phyloP scores from a whole-genome alignment of 2,113 vertebrate genomes.

The Osmerus eperlanus region DNA sequence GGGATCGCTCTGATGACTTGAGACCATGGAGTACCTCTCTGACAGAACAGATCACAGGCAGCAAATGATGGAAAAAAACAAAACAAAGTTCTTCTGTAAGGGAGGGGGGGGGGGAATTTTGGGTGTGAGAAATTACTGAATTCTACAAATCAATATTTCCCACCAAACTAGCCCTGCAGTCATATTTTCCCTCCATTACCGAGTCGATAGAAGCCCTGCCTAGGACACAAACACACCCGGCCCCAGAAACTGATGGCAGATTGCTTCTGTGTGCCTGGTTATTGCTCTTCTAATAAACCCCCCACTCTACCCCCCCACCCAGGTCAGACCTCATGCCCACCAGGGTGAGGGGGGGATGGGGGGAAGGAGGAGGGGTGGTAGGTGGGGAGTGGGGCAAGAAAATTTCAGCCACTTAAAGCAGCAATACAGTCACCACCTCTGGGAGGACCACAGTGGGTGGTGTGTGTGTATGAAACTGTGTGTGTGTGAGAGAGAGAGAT shows the following conservation, averaged over 20 bases:
- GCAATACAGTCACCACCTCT: constrained; percentile 22
- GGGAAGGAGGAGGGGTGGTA: no score
- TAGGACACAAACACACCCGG: no score
- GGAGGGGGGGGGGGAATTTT: background rate
- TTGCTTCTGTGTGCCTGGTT: constrained; percentile 12
- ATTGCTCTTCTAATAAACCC: constrained; percentile 50
- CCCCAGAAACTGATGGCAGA: constrained; percentile 18
- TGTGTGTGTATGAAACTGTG: constrained; percentile 21
- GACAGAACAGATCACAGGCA: no score
- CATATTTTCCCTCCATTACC: constrained; percentile 15
- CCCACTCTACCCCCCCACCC: constrained; percentile 37
- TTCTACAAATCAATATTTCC: constrained; percentile 24
- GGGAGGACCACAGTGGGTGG: constrained; percentile 50
- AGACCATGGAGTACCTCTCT: no score
- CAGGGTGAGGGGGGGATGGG: background rate
- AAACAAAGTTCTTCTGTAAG: no score
- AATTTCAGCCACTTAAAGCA: background rate
- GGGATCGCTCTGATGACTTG: no score
- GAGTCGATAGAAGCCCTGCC: background rate
- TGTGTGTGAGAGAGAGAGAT: background rate
- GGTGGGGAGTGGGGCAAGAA: no score
- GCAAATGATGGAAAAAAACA: no score
- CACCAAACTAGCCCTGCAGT: constrained; percentile 25
- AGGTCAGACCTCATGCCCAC: constrained; percentile 3
- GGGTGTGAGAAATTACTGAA: constrained; percentile 31